phyloP scores from a whole-genome alignment of 2,113 vertebrate species.

The Trichechus manatus region DNA sequence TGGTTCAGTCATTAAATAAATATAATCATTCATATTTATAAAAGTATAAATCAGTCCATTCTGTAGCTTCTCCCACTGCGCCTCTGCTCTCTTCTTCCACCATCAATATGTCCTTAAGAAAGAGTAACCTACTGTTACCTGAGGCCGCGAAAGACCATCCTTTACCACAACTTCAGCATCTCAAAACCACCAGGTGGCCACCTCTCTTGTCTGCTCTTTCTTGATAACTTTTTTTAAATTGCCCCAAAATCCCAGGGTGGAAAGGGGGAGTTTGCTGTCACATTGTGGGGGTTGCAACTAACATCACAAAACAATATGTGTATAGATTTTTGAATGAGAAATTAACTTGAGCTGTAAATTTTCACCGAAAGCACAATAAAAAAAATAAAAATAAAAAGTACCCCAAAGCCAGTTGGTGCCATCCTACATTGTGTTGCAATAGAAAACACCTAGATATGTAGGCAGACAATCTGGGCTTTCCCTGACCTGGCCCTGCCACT shows the following conservation, averaged over 20 bases:
- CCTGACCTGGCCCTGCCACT: neutral
- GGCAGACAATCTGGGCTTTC: neutral
- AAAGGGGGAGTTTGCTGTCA: too few relatives aligned
- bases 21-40: neutral
- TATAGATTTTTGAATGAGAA: too few relatives aligned
- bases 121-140: neutral
- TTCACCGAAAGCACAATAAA: too few relatives aligned
- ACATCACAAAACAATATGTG: too few relatives aligned
- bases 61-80: neutral
- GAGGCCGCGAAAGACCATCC: neutral
- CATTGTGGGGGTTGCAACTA: too few relatives aligned
- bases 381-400: neutral
- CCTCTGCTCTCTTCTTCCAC: neutral
- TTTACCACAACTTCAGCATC: neutral
- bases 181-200: neutral
- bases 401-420: neutral
- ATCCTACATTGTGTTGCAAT: neutral
- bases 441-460: neutral
- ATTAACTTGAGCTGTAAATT: too few relatives aligned
- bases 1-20: neutral
- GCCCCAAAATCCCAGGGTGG: too few relatives aligned
- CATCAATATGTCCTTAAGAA: neutral
- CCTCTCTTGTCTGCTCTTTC: neutral
- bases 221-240: neutral
- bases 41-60: neutral